Evolutionary conservation across 2,113 vertebrate genomes (phyloP).

Genomic region (Oenanthe melanoleuca): DNA sequence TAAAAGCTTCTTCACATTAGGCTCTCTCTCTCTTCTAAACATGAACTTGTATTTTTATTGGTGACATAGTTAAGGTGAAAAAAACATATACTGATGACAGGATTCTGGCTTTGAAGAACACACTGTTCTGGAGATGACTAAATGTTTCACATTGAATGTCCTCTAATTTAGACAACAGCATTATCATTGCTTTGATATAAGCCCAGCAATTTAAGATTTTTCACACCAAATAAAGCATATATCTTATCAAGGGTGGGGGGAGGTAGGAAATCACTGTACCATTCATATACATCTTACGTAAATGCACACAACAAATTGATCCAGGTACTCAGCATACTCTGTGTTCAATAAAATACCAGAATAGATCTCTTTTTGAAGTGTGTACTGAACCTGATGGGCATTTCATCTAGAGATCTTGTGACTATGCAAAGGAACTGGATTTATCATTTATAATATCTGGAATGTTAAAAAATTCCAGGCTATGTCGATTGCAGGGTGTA

Average conservation of each 20-base stretch:
- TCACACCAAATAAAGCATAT: neutral
- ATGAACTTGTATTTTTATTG: neutral
- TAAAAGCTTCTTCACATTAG: neutral
- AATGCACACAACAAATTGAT: neutral
- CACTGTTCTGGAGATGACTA: neutral
- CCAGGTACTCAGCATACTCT: neutral
- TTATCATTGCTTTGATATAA: neutral
- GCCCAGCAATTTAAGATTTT: neutral
- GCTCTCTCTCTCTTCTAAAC: neutral
- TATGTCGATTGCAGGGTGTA: neutral
- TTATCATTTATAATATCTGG: neutral
- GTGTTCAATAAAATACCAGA: neutral
- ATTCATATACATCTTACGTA: neutral
- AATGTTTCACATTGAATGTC: neutral
- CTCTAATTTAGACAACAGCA: no score
- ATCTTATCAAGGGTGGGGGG: neutral
- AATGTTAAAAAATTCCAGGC: neutral
- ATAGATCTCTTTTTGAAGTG: neutral
- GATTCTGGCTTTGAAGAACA: neutral
- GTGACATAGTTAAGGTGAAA: neutral
- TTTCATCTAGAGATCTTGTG: neutral
- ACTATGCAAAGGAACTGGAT: neutral
- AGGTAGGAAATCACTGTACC: neutral
- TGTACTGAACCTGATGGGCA: accelerated
- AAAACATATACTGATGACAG: neutral